A percentile compares a stretch with the other conserved stretches of the same genome.
Conservation (phyloP, 2,113 vertebrate species). For the Rhea americana region DNA sequence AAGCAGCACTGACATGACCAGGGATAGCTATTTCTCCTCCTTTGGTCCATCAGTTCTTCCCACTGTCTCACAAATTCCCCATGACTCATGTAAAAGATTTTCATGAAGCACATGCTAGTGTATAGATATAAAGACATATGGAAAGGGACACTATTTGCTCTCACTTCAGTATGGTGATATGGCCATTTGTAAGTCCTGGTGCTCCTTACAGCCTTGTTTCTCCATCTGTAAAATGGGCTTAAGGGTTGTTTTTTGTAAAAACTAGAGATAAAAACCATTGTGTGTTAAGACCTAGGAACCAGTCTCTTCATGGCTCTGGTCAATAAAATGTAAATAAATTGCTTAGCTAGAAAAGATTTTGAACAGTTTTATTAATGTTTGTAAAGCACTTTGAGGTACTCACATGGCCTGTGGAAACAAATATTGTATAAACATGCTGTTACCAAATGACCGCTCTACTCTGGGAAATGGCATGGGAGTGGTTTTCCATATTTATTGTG, state of each 20-base stretch:
- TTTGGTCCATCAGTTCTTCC: background rate
- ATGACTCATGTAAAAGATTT: background rate
- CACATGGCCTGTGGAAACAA: constrained; percentile 30
- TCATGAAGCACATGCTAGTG: accelerated
- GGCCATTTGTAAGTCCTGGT: background rate
- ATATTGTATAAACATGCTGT: constrained; percentile 43
- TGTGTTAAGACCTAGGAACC: background rate
- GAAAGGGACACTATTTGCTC: background rate
- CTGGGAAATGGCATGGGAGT: constrained; percentile 62
- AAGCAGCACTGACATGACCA: background rate
- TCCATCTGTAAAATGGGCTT: background rate
- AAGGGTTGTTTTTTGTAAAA: background rate
- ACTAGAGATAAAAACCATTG: background rate
- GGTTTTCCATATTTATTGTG: constrained; percentile 56
- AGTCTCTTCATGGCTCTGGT: background rate
- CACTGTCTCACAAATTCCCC: background rate
- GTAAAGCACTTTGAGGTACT: constrained; percentile 21
- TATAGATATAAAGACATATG: background rate
- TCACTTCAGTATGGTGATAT: background rate
- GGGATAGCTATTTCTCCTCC: background rate
- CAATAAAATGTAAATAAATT: background rate
- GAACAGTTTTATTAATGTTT: constrained; percentile 23
- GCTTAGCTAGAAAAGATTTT: background rate
- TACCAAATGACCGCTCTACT: constrained; percentile 49
- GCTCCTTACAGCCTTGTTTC: background rate